Conservation (phyloP, 2,797 vertebrate genomes). For the Ctenopoma kingsleyae region DNA sequence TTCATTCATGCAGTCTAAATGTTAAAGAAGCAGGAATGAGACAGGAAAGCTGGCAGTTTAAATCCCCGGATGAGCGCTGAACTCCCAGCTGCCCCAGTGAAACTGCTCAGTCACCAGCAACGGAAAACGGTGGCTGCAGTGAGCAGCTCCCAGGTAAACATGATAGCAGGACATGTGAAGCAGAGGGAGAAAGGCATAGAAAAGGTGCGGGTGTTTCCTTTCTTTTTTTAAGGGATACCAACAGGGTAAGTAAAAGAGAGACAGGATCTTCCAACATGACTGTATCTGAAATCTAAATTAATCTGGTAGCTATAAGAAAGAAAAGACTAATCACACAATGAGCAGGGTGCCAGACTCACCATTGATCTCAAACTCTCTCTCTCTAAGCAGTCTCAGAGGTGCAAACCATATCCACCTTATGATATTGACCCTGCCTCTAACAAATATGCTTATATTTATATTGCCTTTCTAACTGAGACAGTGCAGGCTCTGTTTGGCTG, state of each 20-base stretch:
- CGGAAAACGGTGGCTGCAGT: not conserved
- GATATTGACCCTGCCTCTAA: constrained; percentile 79
- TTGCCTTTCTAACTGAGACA: constrained; percentile 74
- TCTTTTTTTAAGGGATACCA: not conserved
- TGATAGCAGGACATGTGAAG: constrained; percentile 24
- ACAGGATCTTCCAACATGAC: constrained; percentile 23
- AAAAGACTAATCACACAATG: constrained; percentile 75
- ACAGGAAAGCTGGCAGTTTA: constrained; percentile 14
- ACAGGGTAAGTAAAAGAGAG: constrained; percentile 29
- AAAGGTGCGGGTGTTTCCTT: constrained; percentile 1
- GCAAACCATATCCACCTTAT: constrained; percentile 71
- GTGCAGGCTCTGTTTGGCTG: constrained; percentile 63
- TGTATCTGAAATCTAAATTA: constrained; percentile 59
- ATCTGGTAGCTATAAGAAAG: constrained; percentile 69
- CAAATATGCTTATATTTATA: constrained; percentile 82
- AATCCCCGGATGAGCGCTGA: constrained; percentile 26
- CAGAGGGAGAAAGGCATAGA: constrained; percentile 19
- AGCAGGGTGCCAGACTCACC: constrained; percentile 65
- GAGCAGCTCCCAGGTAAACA: constrained; percentile 40
- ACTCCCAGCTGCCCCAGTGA: constrained; percentile 37
- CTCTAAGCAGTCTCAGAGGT: constrained; percentile 75
- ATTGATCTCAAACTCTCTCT: constrained; percentile 80
- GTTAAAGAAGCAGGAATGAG: constrained; percentile 13
- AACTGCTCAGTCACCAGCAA: constrained; percentile 37
- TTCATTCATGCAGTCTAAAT: constrained; percentile 9